Conservation (phyloP, 1,140 invertebrate genomes). For the Eumeta japonica region DNA sequence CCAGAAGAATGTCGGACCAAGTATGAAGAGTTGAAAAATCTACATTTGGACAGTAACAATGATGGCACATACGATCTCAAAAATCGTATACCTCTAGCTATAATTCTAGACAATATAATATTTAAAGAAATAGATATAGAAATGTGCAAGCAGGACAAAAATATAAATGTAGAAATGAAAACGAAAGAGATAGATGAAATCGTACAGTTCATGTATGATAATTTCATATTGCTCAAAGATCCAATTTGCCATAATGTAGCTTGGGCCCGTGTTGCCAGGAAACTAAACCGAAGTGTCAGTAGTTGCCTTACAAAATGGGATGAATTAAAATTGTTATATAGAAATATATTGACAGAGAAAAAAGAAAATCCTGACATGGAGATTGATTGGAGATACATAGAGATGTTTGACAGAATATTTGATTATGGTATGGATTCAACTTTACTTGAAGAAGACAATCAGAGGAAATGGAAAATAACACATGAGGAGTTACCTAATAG, state of each 20-base stretch:
- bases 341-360: conserved; percentile 37
- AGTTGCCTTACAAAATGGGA: conserved; percentile 35
- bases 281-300: conserved; percentile 17
- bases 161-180: conserved; percentile 16
- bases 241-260: conserved; percentile 37
- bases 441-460: conserved; percentile 18
- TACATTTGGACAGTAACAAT: conserved; percentile 29
- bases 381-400: conserved; percentile 47
- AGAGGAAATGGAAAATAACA: too few species aligned
- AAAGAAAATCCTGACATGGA: conserved; percentile 45
- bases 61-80: conserved; percentile 25
- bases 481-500: too few species aligned
- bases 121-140: conserved; percentile 28
- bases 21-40: conserved; percentile 26
- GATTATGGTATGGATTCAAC: conserved; percentile 43
- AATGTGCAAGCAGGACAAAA: conserved; percentile 10
- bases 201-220: conserved; percentile 41
- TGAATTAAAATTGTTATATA: conserved; percentile 29
- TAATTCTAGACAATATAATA: conserved; percentile 43
- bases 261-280: conserved; percentile 27
- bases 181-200: conserved; percentile 32
- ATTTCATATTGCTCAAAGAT: conserved; percentile 42
- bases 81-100: conserved; percentile 25
- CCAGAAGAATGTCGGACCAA: conserved; percentile 29
- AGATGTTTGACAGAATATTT: conserved; percentile 47